Evolutionary conservation across 2,888 invertebrate genomes (phyloP).

Genomic region (Oscheius onirici): DNA sequence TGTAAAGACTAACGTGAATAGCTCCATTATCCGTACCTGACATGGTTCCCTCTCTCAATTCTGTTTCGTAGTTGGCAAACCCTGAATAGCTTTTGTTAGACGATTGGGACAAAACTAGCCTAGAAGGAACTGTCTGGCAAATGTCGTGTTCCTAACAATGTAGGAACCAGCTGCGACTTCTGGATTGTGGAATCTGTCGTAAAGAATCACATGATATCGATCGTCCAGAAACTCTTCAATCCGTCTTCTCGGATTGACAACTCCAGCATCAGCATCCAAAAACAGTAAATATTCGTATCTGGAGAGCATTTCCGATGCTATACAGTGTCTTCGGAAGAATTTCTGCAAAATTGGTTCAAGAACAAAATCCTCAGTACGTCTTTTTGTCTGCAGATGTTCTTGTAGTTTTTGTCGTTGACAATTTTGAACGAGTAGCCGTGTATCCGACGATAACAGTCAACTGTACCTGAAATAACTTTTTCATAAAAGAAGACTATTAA

Average conservation of each 20-base stretch:
- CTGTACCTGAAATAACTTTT: too few relatives aligned
- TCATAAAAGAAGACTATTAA: too few relatives aligned
- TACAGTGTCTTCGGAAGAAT: constrained; percentile 5
- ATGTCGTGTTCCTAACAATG: constrained; percentile 40
- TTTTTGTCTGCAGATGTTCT: constrained; percentile 32
- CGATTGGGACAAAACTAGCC: constrained; percentile 13
- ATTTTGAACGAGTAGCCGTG: constrained; percentile 36
- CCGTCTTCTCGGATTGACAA: constrained; percentile 39
- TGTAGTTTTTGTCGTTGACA: constrained; percentile 25
- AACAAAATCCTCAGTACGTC: too few relatives aligned
- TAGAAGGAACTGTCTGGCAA: constrained; percentile 35
- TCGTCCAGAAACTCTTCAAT: constrained; percentile 41
- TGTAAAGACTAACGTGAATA: constrained; percentile 35
- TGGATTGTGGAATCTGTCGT: constrained; percentile 45
- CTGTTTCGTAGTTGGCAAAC: constrained; percentile 45
- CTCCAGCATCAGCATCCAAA: constrained; percentile 7
- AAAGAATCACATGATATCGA: constrained; percentile 38
- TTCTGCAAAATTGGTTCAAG: too few relatives aligned
- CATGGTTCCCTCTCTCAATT: constrained; percentile 34
- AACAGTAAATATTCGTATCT: constrained; percentile 1
- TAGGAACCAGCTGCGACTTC: constrained; percentile 45
- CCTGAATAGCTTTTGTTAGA: constrained; percentile 36
- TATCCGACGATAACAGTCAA: constrained; percentile 36
- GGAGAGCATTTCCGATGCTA: not conserved
- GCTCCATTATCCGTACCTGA: constrained; percentile 56